Percentiles rank a stretch among this genome's conserved stretches.
phyloP scores from a whole-genome alignment of 2,888 invertebrate species.

The Dynastes maya region DNA sequence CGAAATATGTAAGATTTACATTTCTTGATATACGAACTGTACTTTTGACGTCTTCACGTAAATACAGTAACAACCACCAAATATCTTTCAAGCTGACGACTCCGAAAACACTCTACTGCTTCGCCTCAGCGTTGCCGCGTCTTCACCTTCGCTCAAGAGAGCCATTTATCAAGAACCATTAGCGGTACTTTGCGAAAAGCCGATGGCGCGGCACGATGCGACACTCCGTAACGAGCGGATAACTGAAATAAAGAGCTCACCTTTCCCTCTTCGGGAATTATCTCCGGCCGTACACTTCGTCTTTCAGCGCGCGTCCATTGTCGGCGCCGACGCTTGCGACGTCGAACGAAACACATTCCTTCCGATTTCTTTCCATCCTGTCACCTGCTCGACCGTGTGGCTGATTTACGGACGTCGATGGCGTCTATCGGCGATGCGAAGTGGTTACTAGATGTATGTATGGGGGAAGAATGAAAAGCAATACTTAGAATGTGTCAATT shows the following conservation, averaged over 20 bases:
- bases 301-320: constrained; percentile 1
- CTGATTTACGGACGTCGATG: constrained; percentile 32
- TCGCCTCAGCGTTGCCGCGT: no score
- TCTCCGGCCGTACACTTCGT: constrained; percentile 58
- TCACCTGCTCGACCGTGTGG: constrained; percentile 27
- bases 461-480: no score
- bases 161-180: constrained; percentile 67
- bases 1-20: no score
- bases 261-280: constrained; percentile 65
- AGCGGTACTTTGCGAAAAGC: constrained; percentile 65
- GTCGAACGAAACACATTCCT: constrained; percentile 34
- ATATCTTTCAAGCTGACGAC: no score
- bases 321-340: not conserved
- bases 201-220: constrained; percentile 59
- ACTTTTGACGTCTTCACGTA: no score
- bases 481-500: no score
- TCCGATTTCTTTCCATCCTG: constrained; percentile 36
- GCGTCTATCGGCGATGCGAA: not conserved
- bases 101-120: no score
- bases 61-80: no score
- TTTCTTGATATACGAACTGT: no score
- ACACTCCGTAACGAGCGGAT: constrained; percentile 67
- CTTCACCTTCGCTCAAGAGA: constrained; percentile 57
- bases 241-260: constrained; percentile 68
- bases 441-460: no score